A percentile compares a stretch with the other conserved stretches of the same genome.
These are phyloP conservation scores for Lacerta bilineata DNA, from an alignment of 2,797 vertebrate species.

Conservation along the genomic window DNA sequence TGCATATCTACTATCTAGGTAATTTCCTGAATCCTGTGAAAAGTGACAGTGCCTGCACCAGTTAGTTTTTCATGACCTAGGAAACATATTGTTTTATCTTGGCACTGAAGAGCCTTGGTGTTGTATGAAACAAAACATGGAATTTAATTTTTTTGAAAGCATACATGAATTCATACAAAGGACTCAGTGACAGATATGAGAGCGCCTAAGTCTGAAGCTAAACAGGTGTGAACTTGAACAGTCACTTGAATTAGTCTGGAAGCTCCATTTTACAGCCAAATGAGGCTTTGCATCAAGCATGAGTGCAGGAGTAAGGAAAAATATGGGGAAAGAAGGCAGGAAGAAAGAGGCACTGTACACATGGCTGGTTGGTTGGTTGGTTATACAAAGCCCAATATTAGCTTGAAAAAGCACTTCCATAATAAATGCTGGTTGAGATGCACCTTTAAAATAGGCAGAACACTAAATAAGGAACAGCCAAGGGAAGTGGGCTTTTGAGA, in stretches of 20 bases:
- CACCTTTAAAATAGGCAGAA: neutral
- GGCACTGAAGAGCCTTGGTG: neutral
- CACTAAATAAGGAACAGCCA: neutral
- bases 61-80: neutral
- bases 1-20: neutral
- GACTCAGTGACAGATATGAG: neutral
- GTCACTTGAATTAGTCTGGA: neutral
- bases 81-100: too few species aligned
- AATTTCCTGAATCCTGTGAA: neutral
- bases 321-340: neutral
- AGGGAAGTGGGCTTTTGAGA: neutral
- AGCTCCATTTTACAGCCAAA: neutral
- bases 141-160: too few species aligned
- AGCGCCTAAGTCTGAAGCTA: neutral
- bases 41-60: neutral
- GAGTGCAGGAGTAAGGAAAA: neutral
- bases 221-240: neutral
- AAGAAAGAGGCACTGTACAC: neutral
- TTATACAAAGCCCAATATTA: too few species aligned
- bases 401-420: neutral
- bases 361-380: too few species aligned
- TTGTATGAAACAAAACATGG: neutral
- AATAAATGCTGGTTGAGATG: neutral
- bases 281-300: neutral
- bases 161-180: neutral